Evolutionary conservation across 2,797 vertebrate species (phyloP).

Genomic region (Nothura maculosa): DNA sequence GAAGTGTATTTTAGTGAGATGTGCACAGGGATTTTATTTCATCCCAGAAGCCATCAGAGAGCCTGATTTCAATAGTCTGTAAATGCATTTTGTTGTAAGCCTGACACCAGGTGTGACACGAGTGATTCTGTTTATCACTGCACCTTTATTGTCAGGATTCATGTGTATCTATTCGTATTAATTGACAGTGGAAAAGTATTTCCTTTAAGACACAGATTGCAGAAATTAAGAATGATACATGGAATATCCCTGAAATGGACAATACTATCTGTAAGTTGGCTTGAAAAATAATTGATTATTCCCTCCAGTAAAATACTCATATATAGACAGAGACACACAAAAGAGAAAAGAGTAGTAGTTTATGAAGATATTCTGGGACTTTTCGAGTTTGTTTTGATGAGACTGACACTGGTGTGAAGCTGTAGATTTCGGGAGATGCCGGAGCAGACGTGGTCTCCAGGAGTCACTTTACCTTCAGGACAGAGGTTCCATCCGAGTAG

Average conservation of each 20-base stretch:
- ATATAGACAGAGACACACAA: neutral
- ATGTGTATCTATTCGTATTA: neutral
- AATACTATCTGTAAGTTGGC: neutral
- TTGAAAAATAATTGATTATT: neutral
- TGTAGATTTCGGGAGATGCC: neutral
- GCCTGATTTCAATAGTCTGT: neutral
- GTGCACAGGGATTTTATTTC: neutral
- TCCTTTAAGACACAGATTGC: neutral
- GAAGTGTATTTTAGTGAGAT: neutral
- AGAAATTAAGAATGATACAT: neutral
- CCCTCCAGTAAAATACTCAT: neutral
- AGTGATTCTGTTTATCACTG: neutral
- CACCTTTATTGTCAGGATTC: neutral
- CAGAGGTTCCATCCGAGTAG: accelerated
- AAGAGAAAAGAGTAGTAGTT: neutral
- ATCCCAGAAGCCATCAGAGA: neutral
- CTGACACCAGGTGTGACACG: neutral
- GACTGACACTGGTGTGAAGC: neutral
- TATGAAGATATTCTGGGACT: neutral
- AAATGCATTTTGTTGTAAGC: neutral
- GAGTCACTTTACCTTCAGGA: neutral
- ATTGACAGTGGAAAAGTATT: neutral
- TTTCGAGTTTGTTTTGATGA: neutral
- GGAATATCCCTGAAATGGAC: neutral
- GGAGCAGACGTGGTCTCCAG: neutral